These are phyloP conservation scores for Eilema griseolum DNA, from an alignment of 2,888 invertebrate species.

Conservation along the genomic window DNA sequence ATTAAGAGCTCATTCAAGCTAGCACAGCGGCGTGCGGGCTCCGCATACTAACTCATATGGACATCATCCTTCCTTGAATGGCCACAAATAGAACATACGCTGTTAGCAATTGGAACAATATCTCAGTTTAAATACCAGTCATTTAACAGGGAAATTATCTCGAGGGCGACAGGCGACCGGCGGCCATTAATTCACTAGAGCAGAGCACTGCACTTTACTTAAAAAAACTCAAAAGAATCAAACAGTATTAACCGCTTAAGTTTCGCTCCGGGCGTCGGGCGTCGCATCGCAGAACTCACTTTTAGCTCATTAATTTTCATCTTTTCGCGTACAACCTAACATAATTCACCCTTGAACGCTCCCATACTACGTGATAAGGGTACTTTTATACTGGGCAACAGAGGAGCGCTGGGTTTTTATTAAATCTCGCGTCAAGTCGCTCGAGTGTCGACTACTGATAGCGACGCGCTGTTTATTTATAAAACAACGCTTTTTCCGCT, in stretches of 20 bases:
- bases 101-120: conserved; percentile 59
- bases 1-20: not conserved
- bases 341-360: conserved; percentile 85
- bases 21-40: not conserved
- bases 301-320: conserved; percentile 87
- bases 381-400: conserved; percentile 72
- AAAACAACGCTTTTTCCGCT: conserved; percentile 82
- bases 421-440: conserved; percentile 78
- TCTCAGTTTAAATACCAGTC: conserved; percentile 63
- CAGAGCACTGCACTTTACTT: conserved; percentile 59
- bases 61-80: not conserved
- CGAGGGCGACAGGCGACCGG: conserved; percentile 61
- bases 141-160: conserved; percentile 67
- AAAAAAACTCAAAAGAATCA: conserved; percentile 69
- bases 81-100: conserved; percentile 50
- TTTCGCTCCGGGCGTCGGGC: conserved; percentile 50
- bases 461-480: conserved; percentile 80
- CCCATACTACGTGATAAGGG: conserved; percentile 84
- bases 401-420: conserved; percentile 74
- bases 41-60: not conserved
- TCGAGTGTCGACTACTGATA: conserved; percentile 84
- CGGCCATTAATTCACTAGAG: conserved; percentile 63
- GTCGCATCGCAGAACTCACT: conserved; percentile 70
- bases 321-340: conserved; percentile 80
- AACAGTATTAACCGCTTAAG: conserved; percentile 72